phyloP scores from a whole-genome alignment of 1,140 invertebrate genomes.

The Eciton burchellii region DNA sequence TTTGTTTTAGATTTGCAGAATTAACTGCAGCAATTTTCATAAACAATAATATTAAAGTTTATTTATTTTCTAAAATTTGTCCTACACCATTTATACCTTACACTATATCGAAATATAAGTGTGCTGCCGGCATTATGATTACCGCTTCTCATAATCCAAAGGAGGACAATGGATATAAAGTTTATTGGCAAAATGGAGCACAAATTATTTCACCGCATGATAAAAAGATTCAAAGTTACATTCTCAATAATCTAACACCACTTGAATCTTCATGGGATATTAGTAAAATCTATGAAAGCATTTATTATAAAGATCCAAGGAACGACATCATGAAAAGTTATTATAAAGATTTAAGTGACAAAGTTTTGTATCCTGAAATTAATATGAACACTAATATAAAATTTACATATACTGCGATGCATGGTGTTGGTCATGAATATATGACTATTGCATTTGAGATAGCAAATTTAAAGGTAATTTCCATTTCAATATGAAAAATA shows the following conservation, averaged over 20 bases:
- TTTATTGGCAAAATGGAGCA: slow-evolving; percentile 98
- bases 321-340: slow-evolving; percentile 89
- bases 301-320: slow-evolving; percentile 86
- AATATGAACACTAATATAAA: slow-evolving; percentile 89
- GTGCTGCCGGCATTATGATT: slow-evolving; percentile 95
- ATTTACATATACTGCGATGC: slow-evolving; percentile 98
- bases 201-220: slow-evolving; percentile 98
- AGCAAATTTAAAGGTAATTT: slow-evolving; percentile 90
- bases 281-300: slow-evolving; percentile 82
- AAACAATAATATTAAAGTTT: slow-evolving; percentile 91
- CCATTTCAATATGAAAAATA: slow-evolving; percentile 17
- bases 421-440: slow-evolving; percentile 97
- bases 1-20: slow-evolving; percentile 93
- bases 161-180: slow-evolving; percentile 99
- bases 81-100: slow-evolving; percentile 98
- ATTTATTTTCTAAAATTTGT: slow-evolving; percentile 92
- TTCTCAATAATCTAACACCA: slow-evolving; percentile 92
- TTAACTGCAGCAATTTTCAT: slow-evolving; percentile 95
- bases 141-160: slow-evolving; percentile 99
- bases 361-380: slow-evolving; percentile 85
- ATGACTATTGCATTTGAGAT: slow-evolving; percentile 91
- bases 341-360: slow-evolving; percentile 87
- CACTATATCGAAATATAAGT: slow-evolving; percentile 89
- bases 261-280: slow-evolving; percentile 89
- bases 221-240: slow-evolving; percentile 93